These are phyloP conservation scores for Xylota sylvarum DNA, from an alignment of 2,888 invertebrate species.

Conservation along the genomic window DNA sequence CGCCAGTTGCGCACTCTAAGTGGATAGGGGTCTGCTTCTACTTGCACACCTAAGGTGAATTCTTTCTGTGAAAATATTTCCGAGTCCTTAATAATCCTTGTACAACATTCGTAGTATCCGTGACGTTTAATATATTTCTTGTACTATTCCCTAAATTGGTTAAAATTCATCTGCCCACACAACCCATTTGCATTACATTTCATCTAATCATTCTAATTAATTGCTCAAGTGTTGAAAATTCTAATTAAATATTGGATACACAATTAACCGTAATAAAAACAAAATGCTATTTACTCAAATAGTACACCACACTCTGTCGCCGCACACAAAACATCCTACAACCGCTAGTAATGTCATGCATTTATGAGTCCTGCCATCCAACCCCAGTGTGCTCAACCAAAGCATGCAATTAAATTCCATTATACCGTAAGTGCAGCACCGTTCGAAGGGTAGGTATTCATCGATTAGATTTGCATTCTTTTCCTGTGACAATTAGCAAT, in stretches of 20 bases:
- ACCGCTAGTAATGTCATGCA: slow-evolving; percentile 25
- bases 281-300: slow-evolving; percentile 21
- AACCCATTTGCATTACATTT: background rate
- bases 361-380: background rate
- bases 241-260: slow-evolving; percentile 37
- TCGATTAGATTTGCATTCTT: slow-evolving; percentile 65
- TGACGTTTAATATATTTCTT: no score
- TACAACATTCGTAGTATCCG: no score
- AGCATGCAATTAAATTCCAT: slow-evolving; percentile 60
- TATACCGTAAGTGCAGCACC: slow-evolving; percentile 36
- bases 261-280: slow-evolving; percentile 43
- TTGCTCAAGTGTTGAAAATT: slow-evolving; percentile 10
- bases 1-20: no score
- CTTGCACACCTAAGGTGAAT: no score
- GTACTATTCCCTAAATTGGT: no score
- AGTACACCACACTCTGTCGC: background rate
- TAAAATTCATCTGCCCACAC: background rate
- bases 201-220: slow-evolving; percentile 53
- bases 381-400: background rate
- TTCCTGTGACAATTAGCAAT: slow-evolving; percentile 58
- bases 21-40: no score
- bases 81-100: no score
- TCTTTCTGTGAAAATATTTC: no score
- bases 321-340: slow-evolving; percentile 13
- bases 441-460: slow-evolving; percentile 11